Conservation (phyloP, 2,797 vertebrate species). For the Nothura maculosa region DNA sequence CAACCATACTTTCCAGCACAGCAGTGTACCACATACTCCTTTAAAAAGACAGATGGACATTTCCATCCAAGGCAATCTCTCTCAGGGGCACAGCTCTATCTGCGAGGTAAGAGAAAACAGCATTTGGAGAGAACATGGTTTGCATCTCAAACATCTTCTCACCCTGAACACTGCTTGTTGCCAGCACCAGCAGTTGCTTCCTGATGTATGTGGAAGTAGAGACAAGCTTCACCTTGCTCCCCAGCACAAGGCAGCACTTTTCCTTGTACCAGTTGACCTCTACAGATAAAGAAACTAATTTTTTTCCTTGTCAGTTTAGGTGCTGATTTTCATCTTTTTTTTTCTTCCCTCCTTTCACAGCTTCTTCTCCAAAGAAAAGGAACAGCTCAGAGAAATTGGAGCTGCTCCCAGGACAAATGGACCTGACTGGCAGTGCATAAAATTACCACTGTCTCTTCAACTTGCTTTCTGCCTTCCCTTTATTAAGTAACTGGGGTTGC, state of each 20-base stretch:
- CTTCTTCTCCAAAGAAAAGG: constrained; percentile 58
- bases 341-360: neutral
- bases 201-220: neutral
- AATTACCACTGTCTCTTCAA: constrained; percentile 73
- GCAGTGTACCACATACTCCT: neutral
- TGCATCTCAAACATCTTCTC: neutral
- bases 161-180: neutral
- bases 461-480: constrained; percentile 65
- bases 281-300: no score
- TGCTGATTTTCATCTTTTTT: constrained; percentile 53
- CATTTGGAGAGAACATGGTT: neutral
- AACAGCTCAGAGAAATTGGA: constrained; percentile 61
- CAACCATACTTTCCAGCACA: neutral
- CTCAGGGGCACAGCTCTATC: neutral
- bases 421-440: constrained; percentile 73
- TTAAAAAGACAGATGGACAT: neutral
- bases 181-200: neutral
- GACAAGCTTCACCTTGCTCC: neutral
- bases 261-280: neutral
- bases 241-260: neutral
- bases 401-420: constrained; percentile 68
- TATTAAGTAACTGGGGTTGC: constrained; percentile 62
- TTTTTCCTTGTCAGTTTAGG: constrained; percentile 52
- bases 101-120: neutral
- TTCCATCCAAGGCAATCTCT: neutral